Evolutionary conservation across 2,888 invertebrate genomes (phyloP).

Genomic region (Lochmaea capreae): DNA sequence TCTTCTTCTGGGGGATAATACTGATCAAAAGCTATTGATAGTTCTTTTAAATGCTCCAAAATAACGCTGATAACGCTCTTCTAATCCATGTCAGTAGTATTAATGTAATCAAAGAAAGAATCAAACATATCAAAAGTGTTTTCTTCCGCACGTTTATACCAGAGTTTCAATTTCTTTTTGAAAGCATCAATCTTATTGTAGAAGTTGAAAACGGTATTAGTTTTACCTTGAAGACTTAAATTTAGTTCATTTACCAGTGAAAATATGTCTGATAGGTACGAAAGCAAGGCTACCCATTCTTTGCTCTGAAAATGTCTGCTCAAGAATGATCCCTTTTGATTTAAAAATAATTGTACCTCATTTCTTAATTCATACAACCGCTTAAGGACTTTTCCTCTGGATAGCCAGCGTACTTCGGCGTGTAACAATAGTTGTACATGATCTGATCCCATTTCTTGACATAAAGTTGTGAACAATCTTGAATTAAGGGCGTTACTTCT

Average conservation of each 20-base stretch:
- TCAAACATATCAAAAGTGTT: conserved; percentile 16
- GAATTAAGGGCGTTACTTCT: conserved; percentile 16
- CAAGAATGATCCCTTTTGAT: background rate
- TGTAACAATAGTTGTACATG: background rate
- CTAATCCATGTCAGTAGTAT: background rate
- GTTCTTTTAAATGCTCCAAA: conserved; percentile 17
- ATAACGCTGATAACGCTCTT: conserved; percentile 15
- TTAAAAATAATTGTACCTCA: conserved; percentile 6
- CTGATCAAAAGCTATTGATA: conserved; percentile 13
- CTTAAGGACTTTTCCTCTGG: conserved; percentile 1
- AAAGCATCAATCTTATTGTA: conserved; percentile 19
- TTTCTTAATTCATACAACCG: conserved; percentile 2
- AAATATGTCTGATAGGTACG: conserved; percentile 13
- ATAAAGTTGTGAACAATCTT: conserved; percentile 12
- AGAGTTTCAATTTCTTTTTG: conserved; percentile 18
- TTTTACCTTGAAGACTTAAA: conserved; percentile 17
- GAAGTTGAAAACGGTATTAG: conserved; percentile 16
- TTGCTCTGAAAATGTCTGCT: background rate
- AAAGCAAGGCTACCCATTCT: conserved; percentile 8
- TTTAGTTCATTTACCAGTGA: conserved; percentile 17
- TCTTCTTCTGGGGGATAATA: conserved; percentile 6
- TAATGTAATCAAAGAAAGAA: conserved; percentile 23
- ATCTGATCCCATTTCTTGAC: conserved; percentile 5
- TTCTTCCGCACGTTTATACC: conserved; percentile 15
- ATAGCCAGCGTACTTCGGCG: conserved; percentile 6